These are phyloP conservation scores for Leucoraja ocellata DNA, from an alignment of 2,797 vertebrate genomes.

Conservation along the genomic window DNA sequence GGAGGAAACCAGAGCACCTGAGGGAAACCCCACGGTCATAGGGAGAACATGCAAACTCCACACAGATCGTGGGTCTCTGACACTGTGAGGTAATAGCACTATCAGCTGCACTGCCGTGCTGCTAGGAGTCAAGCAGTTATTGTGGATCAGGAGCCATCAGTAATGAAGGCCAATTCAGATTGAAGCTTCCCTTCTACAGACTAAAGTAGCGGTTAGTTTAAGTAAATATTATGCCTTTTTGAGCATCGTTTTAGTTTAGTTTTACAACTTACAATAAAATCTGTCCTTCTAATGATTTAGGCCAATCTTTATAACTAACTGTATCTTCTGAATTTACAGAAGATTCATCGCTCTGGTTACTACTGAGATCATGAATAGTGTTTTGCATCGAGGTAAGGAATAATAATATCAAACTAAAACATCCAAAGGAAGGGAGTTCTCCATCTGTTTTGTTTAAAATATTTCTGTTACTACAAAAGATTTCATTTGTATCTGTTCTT, in stretches of 20 bases:
- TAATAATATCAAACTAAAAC: neutral
- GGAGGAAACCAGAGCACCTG: too few species aligned
- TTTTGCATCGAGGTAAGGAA: neutral
- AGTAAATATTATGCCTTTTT: neutral
- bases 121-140: neutral
- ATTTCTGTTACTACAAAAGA: neutral
- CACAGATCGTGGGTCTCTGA: too few species aligned
- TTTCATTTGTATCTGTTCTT: neutral
- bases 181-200: neutral
- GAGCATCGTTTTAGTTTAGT: neutral
- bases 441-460: neutral
- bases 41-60: too few species aligned
- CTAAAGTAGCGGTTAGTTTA: neutral
- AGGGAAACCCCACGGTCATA: too few species aligned
- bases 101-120: too few species aligned
- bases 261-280: slow-evolving; percentile 8
- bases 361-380: neutral
- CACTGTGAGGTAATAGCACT: too few species aligned
- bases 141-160: neutral
- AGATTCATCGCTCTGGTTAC: neutral
- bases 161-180: neutral
- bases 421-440: neutral
- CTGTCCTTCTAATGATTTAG: neutral
- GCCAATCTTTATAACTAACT: neutral
- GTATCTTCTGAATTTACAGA: neutral